Percentiles rank a stretch among this genome's conserved stretches.
phyloP scores from a whole-genome alignment of 2,113 vertebrate species.

The Oreotrochilus melanogaster region DNA sequence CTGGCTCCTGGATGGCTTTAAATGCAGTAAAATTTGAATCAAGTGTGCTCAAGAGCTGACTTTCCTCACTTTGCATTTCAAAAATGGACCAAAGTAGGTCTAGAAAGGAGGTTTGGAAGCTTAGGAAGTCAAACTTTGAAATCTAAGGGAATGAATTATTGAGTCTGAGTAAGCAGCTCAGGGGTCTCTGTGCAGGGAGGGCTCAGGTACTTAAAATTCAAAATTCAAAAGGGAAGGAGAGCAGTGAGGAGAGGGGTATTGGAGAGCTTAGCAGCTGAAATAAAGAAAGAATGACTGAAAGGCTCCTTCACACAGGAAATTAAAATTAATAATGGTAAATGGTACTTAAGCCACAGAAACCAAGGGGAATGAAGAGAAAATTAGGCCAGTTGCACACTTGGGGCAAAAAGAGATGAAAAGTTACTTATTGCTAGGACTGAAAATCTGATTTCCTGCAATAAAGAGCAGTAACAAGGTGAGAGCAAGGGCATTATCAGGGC shows the following conservation, averaged over 20 bases:
- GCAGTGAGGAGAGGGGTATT: not conserved
- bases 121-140: slow-evolving; percentile 38
- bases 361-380: not conserved
- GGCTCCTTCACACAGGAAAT: not conserved
- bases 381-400: not conserved
- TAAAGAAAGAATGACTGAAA: not conserved
- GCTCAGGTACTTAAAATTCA: slow-evolving; percentile 39
- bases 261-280: not conserved
- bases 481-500: not conserved
- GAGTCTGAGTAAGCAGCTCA: slow-evolving; percentile 34
- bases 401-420: not conserved
- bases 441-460: not conserved
- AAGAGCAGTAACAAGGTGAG: not conserved
- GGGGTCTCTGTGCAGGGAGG: not conserved
- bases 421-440: not conserved
- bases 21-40: slow-evolving; percentile 9
- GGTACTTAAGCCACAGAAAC: not conserved
- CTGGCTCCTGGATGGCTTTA: not conserved
- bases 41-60: not conserved
- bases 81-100: slow-evolving; percentile 39
- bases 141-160: slow-evolving; percentile 59
- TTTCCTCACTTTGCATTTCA: slow-evolving; percentile 14
- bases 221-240: slow-evolving; percentile 27
- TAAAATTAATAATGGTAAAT: slow-evolving; percentile 1
- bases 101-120: not conserved